phyloP scores from a whole-genome alignment of 2,888 invertebrate genomes.

The Mimachlamys varia region DNA sequence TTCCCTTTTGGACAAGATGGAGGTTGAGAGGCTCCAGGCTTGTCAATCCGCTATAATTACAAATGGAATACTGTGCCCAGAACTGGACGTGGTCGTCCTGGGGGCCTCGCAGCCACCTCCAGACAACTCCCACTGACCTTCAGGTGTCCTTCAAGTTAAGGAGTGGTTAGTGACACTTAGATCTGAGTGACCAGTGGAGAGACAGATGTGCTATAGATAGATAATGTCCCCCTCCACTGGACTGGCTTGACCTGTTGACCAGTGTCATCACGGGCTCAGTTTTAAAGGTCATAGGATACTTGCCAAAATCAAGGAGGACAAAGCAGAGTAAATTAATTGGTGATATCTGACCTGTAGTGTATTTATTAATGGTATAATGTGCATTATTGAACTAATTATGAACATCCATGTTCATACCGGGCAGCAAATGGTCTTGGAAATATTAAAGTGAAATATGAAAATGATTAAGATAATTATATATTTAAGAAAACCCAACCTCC shows the following conservation, averaged over 20 bases:
- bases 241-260: constrained; percentile 8
- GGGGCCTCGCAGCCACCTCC: constrained; percentile 22
- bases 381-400: constrained; percentile 36
- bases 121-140: not conserved
- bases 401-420: constrained; percentile 27
- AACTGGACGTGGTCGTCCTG: not conserved
- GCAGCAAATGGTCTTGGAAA: constrained; percentile 34
- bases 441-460: constrained; percentile 14
- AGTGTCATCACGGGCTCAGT: not conserved
- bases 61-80: not conserved
- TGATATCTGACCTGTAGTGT: constrained; percentile 32
- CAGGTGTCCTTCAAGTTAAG: constrained; percentile 23
- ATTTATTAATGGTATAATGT: constrained; percentile 28
- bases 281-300: not conserved
- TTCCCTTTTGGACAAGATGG: constrained; percentile 5
- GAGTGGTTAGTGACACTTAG: constrained; percentile 31
- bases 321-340: constrained; percentile 6
- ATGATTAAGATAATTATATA: constrained; percentile 31
- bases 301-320: constrained; percentile 19
- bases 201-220: constrained; percentile 28
- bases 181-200: constrained; percentile 31
- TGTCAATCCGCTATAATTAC: not conserved
- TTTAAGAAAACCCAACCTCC: constrained; percentile 33
- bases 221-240: constrained; percentile 15
- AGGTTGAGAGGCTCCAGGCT: not conserved